Base-by-base conservation (phyloP, 1,140 invertebrate genomes). In the Ctenoplectra terminalis region DNA sequence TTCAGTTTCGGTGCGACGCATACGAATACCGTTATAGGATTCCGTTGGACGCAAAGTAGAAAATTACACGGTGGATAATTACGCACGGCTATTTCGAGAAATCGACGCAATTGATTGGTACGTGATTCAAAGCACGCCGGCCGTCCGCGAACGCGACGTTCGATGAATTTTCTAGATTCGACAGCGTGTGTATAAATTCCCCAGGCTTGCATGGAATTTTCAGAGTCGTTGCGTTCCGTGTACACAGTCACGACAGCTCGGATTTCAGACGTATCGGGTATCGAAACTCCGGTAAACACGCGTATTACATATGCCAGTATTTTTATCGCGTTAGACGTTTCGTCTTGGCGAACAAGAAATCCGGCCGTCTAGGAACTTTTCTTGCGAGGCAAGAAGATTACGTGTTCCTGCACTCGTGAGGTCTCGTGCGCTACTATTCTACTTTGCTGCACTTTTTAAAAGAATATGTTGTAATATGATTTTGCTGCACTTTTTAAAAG, bases 81-180 rank as follows among this genome's bases (percentile, higher is more conserved):
- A n/a, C n/a, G n/a, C n/a, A n/a, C 52, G 40, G 52, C 60, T 78
- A 78, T 78, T 50, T 20, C 40, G 75, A 56, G 75, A 48, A 37
- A 70, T 70, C 66, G 34, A 17, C 54, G n/a, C 31, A 37, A 71
- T 78, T 71, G 66, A 78, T 78, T 50, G 29, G 46, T 60, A 69
- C 63, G 76, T 78, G 66, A 71, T 54, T 60, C 76, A 15, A 31
- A n/a, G n/a, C n/a, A n/a, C n/a, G n/a, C n/a, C n/a, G 26, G 6
- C 9, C 54, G 43, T 70, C 70, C 17, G 63, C 43, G 60, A 46
- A 78, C 52, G 64, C 11, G 20, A 64, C 40, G 43, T 29, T 40
- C 64, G 31, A 78, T 77, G 64, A 78, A 58, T 48, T 58, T 26
- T 70, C 64, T 26, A 60, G 56, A 20, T 17, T 15, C 34, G 43